phyloP scores from a whole-genome alignment of 2,888 invertebrate genomes.

The Lordiphosa andalusiaca region DNA sequence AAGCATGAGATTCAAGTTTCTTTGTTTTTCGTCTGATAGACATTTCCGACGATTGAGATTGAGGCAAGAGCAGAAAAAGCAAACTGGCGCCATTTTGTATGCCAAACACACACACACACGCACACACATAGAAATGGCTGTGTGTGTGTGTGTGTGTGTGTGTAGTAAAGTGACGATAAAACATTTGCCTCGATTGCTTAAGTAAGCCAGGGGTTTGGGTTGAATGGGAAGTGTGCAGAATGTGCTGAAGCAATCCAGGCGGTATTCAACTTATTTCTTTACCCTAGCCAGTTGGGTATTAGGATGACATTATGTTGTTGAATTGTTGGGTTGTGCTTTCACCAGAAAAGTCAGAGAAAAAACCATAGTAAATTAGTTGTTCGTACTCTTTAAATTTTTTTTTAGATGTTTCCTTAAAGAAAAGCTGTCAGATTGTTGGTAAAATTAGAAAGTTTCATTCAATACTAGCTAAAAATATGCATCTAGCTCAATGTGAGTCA shows the following conservation, averaged over 20 bases:
- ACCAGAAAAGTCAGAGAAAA: slow-evolving; percentile 2
- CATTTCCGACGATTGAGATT: slow-evolving; percentile 55
- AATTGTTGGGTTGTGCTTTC: slow-evolving; percentile 6
- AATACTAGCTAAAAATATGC: no score
- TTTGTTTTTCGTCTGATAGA: slow-evolving; percentile 43
- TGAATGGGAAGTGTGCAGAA: slow-evolving; percentile 23
- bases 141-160: slow-evolving; percentile 24
- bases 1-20: slow-evolving; percentile 1
- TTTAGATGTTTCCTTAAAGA: no score
- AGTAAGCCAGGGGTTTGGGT: slow-evolving; percentile 50
- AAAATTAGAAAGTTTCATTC: no score
- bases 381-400: no score
- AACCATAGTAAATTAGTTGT: no score
- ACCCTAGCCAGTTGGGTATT: slow-evolving; percentile 35
- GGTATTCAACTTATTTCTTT: slow-evolving; percentile 37
- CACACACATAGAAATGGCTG: slow-evolving; percentile 1
- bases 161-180: slow-evolving; percentile 65
- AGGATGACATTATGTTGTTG: slow-evolving; percentile 35
- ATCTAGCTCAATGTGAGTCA: no score
- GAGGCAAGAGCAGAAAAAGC: slow-evolving; percentile 33
- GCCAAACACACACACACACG: slow-evolving; percentile 41
- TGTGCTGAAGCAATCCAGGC: slow-evolving; percentile 18
- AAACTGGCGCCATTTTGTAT: slow-evolving; percentile 68
- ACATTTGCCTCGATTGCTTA: slow-evolving; percentile 69
- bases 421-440: no score